Evolutionary conservation across 2,113 vertebrate genomes (phyloP).

Genomic region (Notothenia coriiceps): DNA sequence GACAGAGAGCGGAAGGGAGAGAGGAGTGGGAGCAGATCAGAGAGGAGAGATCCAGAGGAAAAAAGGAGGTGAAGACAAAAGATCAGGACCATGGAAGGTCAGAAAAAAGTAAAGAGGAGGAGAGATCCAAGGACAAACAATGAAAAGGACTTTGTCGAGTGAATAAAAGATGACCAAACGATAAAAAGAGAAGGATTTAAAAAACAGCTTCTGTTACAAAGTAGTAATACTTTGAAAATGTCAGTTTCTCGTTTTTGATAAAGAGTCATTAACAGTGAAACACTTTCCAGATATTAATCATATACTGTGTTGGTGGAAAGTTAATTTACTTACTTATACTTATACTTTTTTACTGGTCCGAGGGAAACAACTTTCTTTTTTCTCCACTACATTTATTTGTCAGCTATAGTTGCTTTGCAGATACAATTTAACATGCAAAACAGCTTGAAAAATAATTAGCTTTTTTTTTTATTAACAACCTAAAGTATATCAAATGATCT

Average conservation of each 20-base stretch:
- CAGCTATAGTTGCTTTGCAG: not conserved
- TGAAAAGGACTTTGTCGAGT: not conserved
- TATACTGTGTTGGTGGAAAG: not conserved
- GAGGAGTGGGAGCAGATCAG: constrained; percentile 21
- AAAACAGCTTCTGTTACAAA: not conserved
- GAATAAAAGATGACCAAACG: not conserved
- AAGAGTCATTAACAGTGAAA: not conserved
- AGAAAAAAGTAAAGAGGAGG: not conserved
- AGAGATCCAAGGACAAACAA: constrained; percentile 5
- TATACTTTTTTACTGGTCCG: not conserved
- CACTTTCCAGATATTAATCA: not conserved
- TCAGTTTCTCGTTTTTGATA: not conserved
- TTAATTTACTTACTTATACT: not conserved
- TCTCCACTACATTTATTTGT: not conserved
- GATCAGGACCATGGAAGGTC: not conserved
- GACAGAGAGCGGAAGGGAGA: not conserved
- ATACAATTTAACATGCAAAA: not conserved
- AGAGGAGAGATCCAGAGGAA: not conserved
- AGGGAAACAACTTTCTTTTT: not conserved
- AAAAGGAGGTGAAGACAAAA: not conserved
- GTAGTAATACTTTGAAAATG: not conserved
- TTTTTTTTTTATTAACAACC: not conserved
- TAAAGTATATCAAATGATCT: not conserved
- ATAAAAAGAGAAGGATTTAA: not conserved
- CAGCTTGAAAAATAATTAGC: no score